Conservation (phyloP, 2,888 invertebrate genomes). For the Lysandra bellargus region DNA sequence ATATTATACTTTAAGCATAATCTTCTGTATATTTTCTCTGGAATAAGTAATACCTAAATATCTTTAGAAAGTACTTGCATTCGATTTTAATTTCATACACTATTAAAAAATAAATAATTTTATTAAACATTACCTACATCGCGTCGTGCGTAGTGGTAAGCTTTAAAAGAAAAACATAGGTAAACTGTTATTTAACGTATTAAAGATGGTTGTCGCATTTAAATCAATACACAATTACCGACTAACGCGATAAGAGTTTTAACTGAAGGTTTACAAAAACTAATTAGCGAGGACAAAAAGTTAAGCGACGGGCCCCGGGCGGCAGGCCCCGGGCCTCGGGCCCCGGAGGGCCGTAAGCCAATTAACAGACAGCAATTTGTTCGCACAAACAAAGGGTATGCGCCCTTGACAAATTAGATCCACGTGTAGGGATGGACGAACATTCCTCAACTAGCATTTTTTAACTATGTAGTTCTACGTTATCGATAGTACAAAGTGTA, state of each 20-base stretch:
- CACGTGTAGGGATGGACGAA: constrained; percentile 49
- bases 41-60: background rate
- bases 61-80: background rate
- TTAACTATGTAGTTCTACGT: constrained; percentile 39
- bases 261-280: constrained; percentile 32
- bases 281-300: constrained; percentile 40
- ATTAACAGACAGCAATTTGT: constrained; percentile 77
- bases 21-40: too few species aligned
- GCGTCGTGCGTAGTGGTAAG: too few species aligned
- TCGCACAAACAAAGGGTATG: constrained; percentile 72
- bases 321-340: constrained; percentile 48
- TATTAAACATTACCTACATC: too few species aligned
- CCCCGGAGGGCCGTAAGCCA: constrained; percentile 66
- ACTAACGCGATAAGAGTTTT: constrained; percentile 26
- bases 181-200: background rate
- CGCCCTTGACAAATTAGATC: constrained; percentile 75
- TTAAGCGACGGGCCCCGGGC: constrained; percentile 44
- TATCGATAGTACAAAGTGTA: background rate
- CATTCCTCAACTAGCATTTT: constrained; percentile 23
- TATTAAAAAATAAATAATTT: too few species aligned
- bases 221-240: constrained; percentile 3
- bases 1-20: too few species aligned
- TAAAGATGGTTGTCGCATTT: background rate
- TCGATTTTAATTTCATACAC: too few species aligned
- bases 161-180: too few species aligned